phyloP scores from a whole-genome alignment of 2,113 vertebrate genomes.

The Microcebus murinus region DNA sequence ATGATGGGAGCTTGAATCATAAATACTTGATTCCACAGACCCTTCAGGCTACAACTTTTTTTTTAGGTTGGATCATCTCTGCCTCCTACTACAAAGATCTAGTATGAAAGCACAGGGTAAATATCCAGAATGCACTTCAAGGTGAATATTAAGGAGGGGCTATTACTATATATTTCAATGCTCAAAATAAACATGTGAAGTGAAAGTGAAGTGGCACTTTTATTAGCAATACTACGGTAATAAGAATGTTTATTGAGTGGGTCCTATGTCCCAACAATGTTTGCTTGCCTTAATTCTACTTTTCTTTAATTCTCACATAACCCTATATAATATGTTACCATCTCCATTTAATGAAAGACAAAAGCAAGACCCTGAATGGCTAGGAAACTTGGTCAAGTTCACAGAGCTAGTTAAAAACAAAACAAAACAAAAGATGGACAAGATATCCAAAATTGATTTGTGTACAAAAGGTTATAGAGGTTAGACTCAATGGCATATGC shows the following conservation, averaged over 20 bases:
- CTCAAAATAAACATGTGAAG: conserved; percentile 2
- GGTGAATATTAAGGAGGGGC: not conserved
- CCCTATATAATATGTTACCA: not conserved
- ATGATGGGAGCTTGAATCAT: not conserved
- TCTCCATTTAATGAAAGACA: not conserved
- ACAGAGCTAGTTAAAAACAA: not conserved
- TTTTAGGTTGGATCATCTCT: not conserved
- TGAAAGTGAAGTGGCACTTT: not conserved
- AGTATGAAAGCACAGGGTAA: not conserved
- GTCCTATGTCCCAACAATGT: not conserved
- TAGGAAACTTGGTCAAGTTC: not conserved
- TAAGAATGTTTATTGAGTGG: not conserved
- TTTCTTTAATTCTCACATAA: not conserved
- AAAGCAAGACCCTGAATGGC: not conserved
- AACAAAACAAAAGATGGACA: not conserved
- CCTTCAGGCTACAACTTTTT: not conserved
- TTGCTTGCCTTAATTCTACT: not conserved
- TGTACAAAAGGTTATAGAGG: not conserved
- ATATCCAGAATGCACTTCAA: not conserved
- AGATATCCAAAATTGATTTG: not conserved
- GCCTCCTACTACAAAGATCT: not conserved
- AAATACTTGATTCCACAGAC: not conserved
- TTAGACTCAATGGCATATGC: not conserved
- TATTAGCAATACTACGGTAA: not conserved
- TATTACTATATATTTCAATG: not conserved